phyloP scores from a whole-genome alignment of 2,888 invertebrate species.

The Leptodirus hochenwartii region DNA sequence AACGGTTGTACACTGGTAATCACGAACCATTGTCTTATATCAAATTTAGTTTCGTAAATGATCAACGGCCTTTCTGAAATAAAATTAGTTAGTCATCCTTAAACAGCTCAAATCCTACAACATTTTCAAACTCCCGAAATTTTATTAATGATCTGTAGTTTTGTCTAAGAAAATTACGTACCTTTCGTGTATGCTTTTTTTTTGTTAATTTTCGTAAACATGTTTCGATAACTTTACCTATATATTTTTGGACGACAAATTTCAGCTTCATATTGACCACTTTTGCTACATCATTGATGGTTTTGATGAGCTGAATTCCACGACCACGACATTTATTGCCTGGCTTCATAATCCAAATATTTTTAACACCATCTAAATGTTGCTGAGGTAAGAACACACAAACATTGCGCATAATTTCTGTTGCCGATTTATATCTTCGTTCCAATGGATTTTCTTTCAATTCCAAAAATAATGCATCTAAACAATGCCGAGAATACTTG shows the following conservation, averaged over 20 bases:
- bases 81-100: conserved; percentile 11
- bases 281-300: conserved; percentile 66
- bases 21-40: conserved; percentile 90
- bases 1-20: conserved; percentile 81
- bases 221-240: conserved; percentile 40
- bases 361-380: conserved; percentile 66
- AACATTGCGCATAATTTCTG: conserved; percentile 45
- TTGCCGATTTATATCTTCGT: conserved; percentile 27
- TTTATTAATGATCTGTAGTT: too few species aligned
- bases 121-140: not conserved
- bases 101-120: conserved; percentile 1
- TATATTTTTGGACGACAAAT: conserved; percentile 91
- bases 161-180: too few species aligned
- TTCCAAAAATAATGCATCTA: conserved; percentile 15
- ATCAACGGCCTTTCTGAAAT: conserved; percentile 70
- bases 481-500: not conserved
- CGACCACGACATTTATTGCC: conserved; percentile 80
- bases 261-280: conserved; percentile 49
- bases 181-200: too few species aligned
- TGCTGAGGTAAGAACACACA: conserved; percentile 64
- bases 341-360: conserved; percentile 91
- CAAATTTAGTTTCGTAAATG: conserved; percentile 82
- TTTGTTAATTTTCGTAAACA: too few species aligned
- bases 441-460: conserved; percentile 14
- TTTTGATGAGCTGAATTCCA: conserved; percentile 75